A percentile compares a stretch with the other conserved stretches of the same genome.
These are phyloP conservation scores for Papilio demoleus DNA, from an alignment of 2,888 invertebrate species.

Conservation along the genomic window DNA sequence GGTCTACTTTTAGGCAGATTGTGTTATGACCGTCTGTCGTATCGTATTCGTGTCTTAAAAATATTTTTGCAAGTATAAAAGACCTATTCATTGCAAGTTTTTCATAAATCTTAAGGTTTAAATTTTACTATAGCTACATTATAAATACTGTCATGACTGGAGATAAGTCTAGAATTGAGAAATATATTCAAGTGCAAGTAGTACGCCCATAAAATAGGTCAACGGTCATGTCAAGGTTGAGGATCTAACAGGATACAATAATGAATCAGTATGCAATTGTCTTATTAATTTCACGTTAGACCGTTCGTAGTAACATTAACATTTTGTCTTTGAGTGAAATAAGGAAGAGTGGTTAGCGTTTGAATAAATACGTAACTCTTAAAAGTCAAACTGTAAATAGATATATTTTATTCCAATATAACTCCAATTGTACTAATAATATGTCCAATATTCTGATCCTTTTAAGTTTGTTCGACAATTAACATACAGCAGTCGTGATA, in stretches of 20 bases:
- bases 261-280: neutral
- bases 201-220: neutral
- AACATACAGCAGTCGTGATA: neutral
- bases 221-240: neutral
- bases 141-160: neutral
- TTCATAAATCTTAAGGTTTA: neutral
- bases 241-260: neutral
- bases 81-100: neutral
- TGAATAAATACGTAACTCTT: neutral
- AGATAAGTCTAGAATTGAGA: neutral
- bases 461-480: constrained; percentile 21
- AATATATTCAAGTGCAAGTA: neutral
- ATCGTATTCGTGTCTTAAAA: constrained; percentile 18
- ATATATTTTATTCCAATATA: neutral
- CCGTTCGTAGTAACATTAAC: neutral
- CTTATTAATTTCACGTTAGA: neutral
- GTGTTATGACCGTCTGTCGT: constrained; percentile 28
- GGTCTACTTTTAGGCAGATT: constrained; percentile 46
- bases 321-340: no score
- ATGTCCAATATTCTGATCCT: neutral
- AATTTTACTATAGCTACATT: neutral
- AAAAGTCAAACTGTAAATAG: neutral
- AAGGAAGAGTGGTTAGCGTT: no score
- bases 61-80: neutral
- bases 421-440: neutral